Evolutionary conservation across 2,888 invertebrate genomes (phyloP).

Genomic region (Tupiocoris notatus): DNA sequence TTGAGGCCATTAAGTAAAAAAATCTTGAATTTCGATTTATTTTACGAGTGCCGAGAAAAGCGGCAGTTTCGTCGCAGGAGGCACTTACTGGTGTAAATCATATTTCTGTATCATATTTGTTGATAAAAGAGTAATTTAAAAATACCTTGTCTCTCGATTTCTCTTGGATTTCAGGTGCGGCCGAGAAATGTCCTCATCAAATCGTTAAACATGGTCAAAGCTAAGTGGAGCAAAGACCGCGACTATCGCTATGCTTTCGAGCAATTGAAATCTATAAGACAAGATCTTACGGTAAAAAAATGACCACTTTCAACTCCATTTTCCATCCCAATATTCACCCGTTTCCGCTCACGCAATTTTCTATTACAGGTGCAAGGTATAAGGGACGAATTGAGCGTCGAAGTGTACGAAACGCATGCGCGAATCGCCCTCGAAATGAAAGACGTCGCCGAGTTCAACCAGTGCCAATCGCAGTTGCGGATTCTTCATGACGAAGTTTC

Average conservation of each 20-base stretch:
- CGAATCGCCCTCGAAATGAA: slow-evolving; percentile 96
- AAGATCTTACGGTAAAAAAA: slow-evolving; percentile 88
- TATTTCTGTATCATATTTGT: too few species aligned
- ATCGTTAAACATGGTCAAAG: slow-evolving; percentile 86
- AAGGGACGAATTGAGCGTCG: slow-evolving; percentile 90
- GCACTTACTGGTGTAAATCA: too few species aligned
- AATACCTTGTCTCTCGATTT: too few species aligned
- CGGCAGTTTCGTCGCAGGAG: too few species aligned
- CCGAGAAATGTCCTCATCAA: slow-evolving; percentile 81
- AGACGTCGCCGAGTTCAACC: slow-evolving; percentile 99
- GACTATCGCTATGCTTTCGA: slow-evolving; percentile 98
- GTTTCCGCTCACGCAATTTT: too few species aligned
- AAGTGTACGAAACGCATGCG: slow-evolving; percentile 98
- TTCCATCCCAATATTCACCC: too few species aligned
- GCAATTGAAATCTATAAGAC: slow-evolving; percentile 96
- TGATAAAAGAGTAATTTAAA: too few species aligned
- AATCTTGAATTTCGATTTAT: too few species aligned
- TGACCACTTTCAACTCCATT: too few species aligned
- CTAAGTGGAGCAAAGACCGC: slow-evolving; percentile 82
- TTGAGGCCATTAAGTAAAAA: too few species aligned
- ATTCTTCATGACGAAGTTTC: slow-evolving; percentile 85
- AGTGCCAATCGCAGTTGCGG: slow-evolving; percentile 97
- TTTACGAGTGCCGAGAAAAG: too few species aligned
- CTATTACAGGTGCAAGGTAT: slow-evolving; percentile 89
- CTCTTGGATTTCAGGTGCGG: slow-evolving; percentile 67